Base-by-base conservation (phyloP, 2,888 invertebrate species). In the Merodon equestris region DNA sequence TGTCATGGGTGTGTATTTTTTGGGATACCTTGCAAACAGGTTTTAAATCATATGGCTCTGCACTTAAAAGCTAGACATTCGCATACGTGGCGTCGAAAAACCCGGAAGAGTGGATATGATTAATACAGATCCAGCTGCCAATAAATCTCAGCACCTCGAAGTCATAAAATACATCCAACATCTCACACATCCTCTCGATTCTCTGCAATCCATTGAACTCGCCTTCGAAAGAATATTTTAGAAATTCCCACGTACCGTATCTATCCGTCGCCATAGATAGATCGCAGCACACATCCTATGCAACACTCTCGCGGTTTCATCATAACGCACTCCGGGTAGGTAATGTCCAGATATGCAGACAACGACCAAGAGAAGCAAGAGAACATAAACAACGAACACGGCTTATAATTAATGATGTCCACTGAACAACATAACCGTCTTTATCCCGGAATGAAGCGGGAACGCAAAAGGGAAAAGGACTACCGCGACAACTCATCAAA, bases 401-500 rank as follows among this genome's bases (percentile, higher is more conserved):
- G 7, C 68, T 75, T 27, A 71, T 75, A 81, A 81, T 81, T 81
- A 81, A 81, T 81, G 81, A 81, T 81, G 75, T 75, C 81, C 81
- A 75, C 66, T 75, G 66, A 61, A 70, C 58, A 51, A 61, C 36
- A 34, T 54, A 34, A 56, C 34, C 14, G 27, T 27, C 27, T 7
- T 27, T 27, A 7, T 27, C 27, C 27, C 2, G 60, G 34, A 40
- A 19, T 18, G 53, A 13, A 40, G 12, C 19, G 19, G 13, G 42
- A 34, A 12, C 18, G 2, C 17, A 27, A 57, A 48, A 56, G 27
- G 48, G 54, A 44, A 51, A 63, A 70, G 70, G 68, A 81, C 74
- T 81, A 74, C 68, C 79, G 79, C 79, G 71, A 75, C 68, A 76
- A 74, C 77, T 77, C 72, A 75, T 72, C 66, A 83, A 82, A 82